These are phyloP conservation scores for Ibidorhyncha struthersii DNA, from an alignment of 2,113 vertebrate species.

Conservation along the genomic window DNA sequence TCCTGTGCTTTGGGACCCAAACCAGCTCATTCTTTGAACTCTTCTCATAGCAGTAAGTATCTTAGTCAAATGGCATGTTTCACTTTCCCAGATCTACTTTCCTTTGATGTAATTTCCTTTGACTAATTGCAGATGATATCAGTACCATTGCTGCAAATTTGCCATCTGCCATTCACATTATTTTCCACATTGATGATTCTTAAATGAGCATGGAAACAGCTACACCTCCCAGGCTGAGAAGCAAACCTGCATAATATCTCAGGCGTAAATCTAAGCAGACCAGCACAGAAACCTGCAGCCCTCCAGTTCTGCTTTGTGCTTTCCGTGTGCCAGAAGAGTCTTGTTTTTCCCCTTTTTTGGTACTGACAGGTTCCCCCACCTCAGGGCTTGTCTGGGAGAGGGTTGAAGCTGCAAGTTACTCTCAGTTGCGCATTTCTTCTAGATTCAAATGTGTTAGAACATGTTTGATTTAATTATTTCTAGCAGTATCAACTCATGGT, in stretches of 20 bases:
- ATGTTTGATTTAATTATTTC: not conserved
- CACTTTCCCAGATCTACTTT: not conserved
- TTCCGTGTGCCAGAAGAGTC: not conserved
- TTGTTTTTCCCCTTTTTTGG: not conserved
- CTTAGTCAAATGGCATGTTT: not conserved
- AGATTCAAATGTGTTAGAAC: not conserved
- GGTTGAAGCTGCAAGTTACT: not conserved
- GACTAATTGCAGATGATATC: not conserved
- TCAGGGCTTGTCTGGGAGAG: not conserved
- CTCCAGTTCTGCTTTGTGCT: not conserved
- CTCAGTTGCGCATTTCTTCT: not conserved
- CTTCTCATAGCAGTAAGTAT: not conserved
- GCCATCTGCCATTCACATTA: not conserved
- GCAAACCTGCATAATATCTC: accelerated
- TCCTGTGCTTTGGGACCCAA: not conserved
- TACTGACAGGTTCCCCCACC: not conserved
- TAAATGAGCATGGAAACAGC: not conserved
- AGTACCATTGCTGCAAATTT: not conserved
- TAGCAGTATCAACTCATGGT: not conserved
- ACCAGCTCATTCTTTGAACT: not conserved
- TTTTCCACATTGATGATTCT: not conserved
- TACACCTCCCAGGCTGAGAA: not conserved
- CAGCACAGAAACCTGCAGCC: not conserved
- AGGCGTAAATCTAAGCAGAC: not conserved
- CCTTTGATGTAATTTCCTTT: not conserved